Evolutionary conservation across 37 sponge, comb jelly and placozoan genomes (phyloP).

Genomic region (Amphimedon queenslandica): DNA sequence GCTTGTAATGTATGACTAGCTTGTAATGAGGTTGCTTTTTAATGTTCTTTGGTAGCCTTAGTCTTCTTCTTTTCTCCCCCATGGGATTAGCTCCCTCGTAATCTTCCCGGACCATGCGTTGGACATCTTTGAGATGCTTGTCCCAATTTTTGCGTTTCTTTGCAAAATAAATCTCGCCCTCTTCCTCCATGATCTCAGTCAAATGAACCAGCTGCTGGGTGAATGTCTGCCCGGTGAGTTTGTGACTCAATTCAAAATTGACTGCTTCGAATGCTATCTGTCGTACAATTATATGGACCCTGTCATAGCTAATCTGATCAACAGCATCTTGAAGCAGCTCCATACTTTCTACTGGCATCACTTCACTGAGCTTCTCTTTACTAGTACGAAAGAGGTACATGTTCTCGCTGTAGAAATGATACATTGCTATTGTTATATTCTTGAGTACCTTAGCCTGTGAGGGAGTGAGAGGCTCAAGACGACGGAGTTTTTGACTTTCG

Average conservation of each 20-base stretch:
- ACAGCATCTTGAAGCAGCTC: constrained; percentile 4
- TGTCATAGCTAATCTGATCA: constrained; percentile 25
- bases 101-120: constrained; percentile 6
- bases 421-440: constrained; percentile 23
- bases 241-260: constrained; percentile 10
- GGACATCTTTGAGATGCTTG: constrained; percentile 1
- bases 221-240: constrained; percentile 11
- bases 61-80: not conserved
- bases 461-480: constrained; percentile 19
- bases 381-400: constrained; percentile 36
- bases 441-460: constrained; percentile 29
- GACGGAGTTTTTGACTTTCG: constrained; percentile 45
- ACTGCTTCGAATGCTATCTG: constrained; percentile 47
- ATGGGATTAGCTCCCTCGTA: not conserved
- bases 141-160: constrained; percentile 16
- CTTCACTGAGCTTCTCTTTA: constrained; percentile 9
- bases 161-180: constrained; percentile 21
- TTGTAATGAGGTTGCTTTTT: not conserved
- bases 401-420: constrained; percentile 47
- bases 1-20: not conserved
- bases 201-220: constrained; percentile 12
- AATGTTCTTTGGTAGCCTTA: not conserved
- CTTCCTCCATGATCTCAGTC: constrained; percentile 23
- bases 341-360: constrained; percentile 29
- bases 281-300: constrained; percentile 25